These are phyloP conservation scores for Rugalucina vietnamica DNA, from an alignment of 2,888 invertebrate genomes.

Conservation along the genomic window DNA sequence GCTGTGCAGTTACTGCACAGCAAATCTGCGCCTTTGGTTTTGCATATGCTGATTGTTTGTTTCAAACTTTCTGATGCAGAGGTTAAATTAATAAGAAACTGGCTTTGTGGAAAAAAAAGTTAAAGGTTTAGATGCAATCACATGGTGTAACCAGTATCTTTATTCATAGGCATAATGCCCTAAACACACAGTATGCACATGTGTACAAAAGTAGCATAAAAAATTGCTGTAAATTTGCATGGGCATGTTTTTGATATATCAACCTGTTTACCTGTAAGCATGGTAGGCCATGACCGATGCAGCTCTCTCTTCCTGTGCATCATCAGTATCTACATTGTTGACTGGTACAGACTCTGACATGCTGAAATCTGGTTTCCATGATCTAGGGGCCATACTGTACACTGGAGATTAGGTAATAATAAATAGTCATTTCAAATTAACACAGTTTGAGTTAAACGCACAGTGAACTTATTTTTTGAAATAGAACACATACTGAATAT, in stretches of 20 bases:
- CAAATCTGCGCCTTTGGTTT: no score
- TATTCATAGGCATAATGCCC: not conserved
- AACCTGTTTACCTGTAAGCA: slow-evolving; percentile 53
- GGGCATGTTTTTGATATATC: no score
- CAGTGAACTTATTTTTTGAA: no score
- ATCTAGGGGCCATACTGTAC: slow-evolving; percentile 81
- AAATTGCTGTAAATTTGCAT: no score
- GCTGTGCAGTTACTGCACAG: no score
- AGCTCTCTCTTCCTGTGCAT: slow-evolving; percentile 52
- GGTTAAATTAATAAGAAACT: no score
- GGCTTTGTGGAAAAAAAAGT: no score
- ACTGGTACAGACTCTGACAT: slow-evolving; percentile 60
- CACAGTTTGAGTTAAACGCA: no score
- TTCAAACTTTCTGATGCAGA: no score
- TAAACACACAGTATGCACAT: not conserved
- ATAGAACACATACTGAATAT: no score
- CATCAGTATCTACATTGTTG: slow-evolving; percentile 51
- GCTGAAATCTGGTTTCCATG: slow-evolving; percentile 82
- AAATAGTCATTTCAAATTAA: no score
- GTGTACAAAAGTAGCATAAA: not conserved
- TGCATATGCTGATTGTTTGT: no score
- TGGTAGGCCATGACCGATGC: slow-evolving; percentile 61
- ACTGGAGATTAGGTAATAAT: slow-evolving; percentile 71
- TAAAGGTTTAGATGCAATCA: not conserved
- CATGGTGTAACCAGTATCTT: not conserved